A percentile compares a stretch with the other conserved stretches of the same genome.
Conservation (phyloP, 2,797 vertebrate genomes). For the Coracias cyanogaster region DNA sequence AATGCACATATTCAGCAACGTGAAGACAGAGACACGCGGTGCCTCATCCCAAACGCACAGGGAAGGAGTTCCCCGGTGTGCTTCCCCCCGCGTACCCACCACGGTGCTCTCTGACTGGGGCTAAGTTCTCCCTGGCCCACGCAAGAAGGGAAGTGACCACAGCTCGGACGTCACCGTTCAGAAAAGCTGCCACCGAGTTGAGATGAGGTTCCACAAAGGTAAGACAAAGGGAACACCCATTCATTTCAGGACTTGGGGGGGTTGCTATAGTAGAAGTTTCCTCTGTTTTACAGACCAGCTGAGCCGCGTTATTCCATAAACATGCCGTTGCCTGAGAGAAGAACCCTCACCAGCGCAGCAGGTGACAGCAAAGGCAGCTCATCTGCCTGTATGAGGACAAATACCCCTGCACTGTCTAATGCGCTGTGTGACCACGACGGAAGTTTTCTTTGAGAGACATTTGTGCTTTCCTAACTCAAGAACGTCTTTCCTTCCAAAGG, state of each 20-base stretch:
- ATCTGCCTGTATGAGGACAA: background rate
- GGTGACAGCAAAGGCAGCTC: background rate
- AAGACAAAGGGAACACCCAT: background rate
- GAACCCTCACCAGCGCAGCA: background rate
- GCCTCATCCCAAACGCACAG: background rate
- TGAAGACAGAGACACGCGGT: background rate
- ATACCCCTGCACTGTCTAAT: background rate
- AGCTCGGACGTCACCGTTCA: background rate
- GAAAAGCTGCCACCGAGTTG: background rate
- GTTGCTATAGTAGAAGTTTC: background rate
- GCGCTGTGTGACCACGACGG: rapidly evolving
- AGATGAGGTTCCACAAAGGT: background rate
- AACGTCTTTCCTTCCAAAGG: background rate
- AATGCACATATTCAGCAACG: background rate
- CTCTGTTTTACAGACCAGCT: background rate
- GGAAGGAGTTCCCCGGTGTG: background rate
- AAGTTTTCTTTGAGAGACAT: background rate
- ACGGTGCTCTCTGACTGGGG: background rate
- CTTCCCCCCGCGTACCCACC: background rate
- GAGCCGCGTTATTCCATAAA: background rate
- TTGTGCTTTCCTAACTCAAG: background rate
- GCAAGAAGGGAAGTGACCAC: background rate
- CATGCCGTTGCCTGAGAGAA: background rate
- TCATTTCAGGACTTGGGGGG: background rate
- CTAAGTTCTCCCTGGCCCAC: background rate